These are phyloP conservation scores for Drosophila simulans DNA, from an alignment of 1,140 invertebrate species.

Conservation along the genomic window DNA sequence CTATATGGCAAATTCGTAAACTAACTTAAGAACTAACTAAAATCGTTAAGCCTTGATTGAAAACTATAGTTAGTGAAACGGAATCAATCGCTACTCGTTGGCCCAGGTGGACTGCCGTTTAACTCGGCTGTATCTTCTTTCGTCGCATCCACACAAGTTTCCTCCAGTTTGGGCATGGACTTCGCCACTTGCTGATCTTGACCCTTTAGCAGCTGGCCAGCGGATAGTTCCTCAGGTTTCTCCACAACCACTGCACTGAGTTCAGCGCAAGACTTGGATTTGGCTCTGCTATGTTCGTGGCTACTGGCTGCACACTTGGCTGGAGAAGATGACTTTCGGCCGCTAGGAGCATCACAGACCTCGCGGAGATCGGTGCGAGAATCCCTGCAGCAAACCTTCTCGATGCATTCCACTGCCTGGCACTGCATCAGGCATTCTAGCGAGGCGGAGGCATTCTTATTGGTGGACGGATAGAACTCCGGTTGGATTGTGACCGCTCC, in stretches of 20 bases:
- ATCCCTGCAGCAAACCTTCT: slow-evolving; percentile 79
- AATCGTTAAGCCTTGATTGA: slow-evolving; percentile 64
- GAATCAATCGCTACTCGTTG: slow-evolving; percentile 17
- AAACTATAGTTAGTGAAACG: slow-evolving; percentile 19
- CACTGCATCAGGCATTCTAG: slow-evolving; percentile 79
- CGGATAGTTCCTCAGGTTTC: slow-evolving; percentile 60
- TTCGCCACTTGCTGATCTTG: background rate
- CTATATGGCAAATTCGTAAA: slow-evolving; percentile 62
- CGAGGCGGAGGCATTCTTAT: slow-evolving; percentile 65
- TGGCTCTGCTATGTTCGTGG: slow-evolving; percentile 30
- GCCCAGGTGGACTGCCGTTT: slow-evolving; percentile 5
- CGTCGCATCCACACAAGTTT: background rate
- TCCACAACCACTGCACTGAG: slow-evolving; percentile 56
- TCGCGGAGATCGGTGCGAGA: slow-evolving; percentile 73
- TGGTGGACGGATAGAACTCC: slow-evolving; percentile 87
- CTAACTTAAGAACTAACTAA: slow-evolving; percentile 67
- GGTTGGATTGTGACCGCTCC: slow-evolving; percentile 92
- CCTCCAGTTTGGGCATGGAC: slow-evolving; percentile 9
- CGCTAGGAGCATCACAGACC: slow-evolving; percentile 56
- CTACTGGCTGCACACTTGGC: slow-evolving; percentile 2
- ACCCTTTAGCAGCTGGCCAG: slow-evolving; percentile 37
- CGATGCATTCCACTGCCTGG: slow-evolving; percentile 66
- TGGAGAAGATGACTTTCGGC: slow-evolving; percentile 15
- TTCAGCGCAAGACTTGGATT: slow-evolving; percentile 62
- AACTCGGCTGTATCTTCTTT: background rate